These are phyloP conservation scores for Diachasma alloeum DNA, from an alignment of 1,140 invertebrate species.

Conservation along the genomic window DNA sequence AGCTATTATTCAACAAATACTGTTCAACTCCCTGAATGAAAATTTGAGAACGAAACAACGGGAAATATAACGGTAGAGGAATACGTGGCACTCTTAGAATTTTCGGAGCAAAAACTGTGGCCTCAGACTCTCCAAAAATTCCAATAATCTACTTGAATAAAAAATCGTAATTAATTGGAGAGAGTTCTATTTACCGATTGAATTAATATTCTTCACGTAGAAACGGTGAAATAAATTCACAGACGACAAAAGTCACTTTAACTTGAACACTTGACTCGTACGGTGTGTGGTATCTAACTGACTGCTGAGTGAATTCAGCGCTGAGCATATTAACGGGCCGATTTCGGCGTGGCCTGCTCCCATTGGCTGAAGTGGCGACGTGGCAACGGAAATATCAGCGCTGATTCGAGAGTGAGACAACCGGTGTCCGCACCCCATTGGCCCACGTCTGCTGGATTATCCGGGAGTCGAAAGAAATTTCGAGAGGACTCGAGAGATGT, in stretches of 20 bases:
- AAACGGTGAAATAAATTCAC: not conserved
- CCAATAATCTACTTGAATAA: too few relatives aligned
- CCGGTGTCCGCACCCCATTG: slow-evolving; percentile 66
- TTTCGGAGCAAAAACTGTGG: too few relatives aligned
- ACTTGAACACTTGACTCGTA: slow-evolving; percentile 23
- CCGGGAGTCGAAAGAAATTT: slow-evolving; percentile 39
- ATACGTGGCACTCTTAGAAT: not conserved
- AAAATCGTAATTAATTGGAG: too few relatives aligned
- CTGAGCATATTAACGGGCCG: slow-evolving; percentile 62
- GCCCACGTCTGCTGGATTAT: slow-evolving; percentile 62
- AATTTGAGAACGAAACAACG: too few relatives aligned
- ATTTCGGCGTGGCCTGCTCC: slow-evolving; percentile 62
- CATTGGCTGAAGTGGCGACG: slow-evolving; percentile 59
- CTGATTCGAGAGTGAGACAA: slow-evolving; percentile 48
- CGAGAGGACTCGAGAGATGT: slow-evolving; percentile 11
- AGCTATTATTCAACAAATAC: too few relatives aligned
- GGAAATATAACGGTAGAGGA: too few relatives aligned
- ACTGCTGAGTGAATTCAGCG: slow-evolving; percentile 44
- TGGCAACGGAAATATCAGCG: slow-evolving; percentile 42
- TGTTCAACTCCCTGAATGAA: too few relatives aligned
- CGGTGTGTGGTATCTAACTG: slow-evolving; percentile 53
- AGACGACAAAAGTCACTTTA: not conserved
- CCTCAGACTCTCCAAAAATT: too few relatives aligned
- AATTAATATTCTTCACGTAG: not conserved
- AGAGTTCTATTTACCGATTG: not conserved